Base-by-base conservation (phyloP, 2,113 vertebrate genomes). In the Hiodon alosoides region DNA sequence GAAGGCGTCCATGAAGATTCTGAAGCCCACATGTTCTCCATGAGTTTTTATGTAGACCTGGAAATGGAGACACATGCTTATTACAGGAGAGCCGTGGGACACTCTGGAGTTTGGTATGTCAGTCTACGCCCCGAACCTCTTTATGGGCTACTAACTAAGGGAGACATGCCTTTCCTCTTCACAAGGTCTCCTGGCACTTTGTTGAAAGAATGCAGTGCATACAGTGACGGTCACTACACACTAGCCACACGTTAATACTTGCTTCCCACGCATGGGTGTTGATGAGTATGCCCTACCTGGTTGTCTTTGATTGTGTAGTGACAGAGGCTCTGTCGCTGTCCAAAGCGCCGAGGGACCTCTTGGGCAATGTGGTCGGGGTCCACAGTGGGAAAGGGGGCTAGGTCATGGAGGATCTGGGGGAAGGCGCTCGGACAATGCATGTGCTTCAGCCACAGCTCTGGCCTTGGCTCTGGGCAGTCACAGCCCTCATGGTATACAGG, bases 1-100 rank as follows among this genome's bases (percentile, higher is more conserved):
- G 69, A 98, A 93, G 50, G 96, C 94, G 78, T 99, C 96, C 97
- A 98, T 98, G 79, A 99, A 99, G 85, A 99, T 98, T 79, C 96
- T 90, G 78, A 99, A 99, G 7, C 96, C 97, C 3, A 99, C 95
- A 72, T 99, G 97, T 71, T 98, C 95, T 14, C 97, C 97, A 1
- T 95, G 90, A 0, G 97, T 98, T 87, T 93, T 93, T 77, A 98
- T 92, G 76, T 96, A 96, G 77, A 98, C 90, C 97, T 99, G 67
- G 67, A 77, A 53, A 71, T 3, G 67, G 11, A 77, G 54, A 61
- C 76, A 65, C 14, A 51, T 3, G 31, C 31, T 31, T 31, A 31
- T 31, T 31, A 31, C 31, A 31, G 31, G 31, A 31, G 31, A 31
- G 31, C 31, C 31, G 31, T 31, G 31, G 31, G 31, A 31, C 31